Evolutionary conservation across 30 jellyfish, hydroid and myxozoan species (phyloP).

Genomic region (Morbakka virulenta): DNA sequence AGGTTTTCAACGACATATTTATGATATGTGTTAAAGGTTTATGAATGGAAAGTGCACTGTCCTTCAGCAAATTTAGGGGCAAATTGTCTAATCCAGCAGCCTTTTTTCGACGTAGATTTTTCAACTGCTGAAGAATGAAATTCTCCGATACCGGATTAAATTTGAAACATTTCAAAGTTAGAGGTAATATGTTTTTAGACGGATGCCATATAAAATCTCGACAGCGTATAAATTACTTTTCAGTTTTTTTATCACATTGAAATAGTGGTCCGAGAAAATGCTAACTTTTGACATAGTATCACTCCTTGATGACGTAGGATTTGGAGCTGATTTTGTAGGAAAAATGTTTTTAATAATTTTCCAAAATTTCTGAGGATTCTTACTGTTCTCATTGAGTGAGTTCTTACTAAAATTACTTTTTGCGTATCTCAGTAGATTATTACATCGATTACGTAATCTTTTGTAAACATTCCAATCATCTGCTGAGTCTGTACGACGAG

Average conservation of each 20-base stretch:
- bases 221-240: too few relatives aligned
- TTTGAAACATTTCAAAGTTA: background rate
- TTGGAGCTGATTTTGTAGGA: background rate
- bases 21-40: background rate
- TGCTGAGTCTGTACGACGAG: background rate
- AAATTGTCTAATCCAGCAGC: background rate
- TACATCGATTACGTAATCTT: conserved; percentile 1
- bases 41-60: background rate
- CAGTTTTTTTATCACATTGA: too few relatives aligned
- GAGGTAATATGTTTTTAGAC: background rate
- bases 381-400: background rate
- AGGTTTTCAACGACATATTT: too few relatives aligned
- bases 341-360: background rate
- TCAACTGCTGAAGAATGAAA: background rate
- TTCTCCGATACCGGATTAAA: conserved; percentile 1
- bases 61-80: too few relatives aligned
- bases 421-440: conserved; percentile 3
- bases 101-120: background rate
- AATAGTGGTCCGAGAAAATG: too few relatives aligned
- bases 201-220: conserved; percentile 4
- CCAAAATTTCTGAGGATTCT: background rate
- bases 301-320: too few relatives aligned
- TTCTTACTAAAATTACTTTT: background rate
- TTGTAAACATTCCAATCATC: conserved; percentile 6
- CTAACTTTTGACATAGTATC: too few relatives aligned